A percentile compares a stretch with the other conserved stretches of the same genome.
Conservation (phyloP, 2,797 vertebrate species). For the Pipistrellus kuhlii region DNA sequence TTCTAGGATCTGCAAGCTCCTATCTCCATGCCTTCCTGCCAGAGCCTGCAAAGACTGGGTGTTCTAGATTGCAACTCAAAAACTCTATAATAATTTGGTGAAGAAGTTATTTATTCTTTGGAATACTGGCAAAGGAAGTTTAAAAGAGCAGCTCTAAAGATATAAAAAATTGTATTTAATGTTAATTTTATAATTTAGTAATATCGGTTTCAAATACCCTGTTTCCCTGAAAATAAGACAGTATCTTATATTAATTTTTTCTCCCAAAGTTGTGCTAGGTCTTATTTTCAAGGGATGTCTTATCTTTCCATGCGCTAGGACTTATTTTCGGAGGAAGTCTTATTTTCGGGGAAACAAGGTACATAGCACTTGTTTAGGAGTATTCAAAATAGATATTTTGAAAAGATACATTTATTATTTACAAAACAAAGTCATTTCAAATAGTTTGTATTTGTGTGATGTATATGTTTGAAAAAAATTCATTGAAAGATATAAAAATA, state of each 20-base stretch:
- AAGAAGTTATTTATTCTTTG: conserved; percentile 49
- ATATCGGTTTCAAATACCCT: neutral
- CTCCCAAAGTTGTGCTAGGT: too few species aligned
- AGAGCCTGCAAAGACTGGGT: neutral
- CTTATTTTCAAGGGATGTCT: too few species aligned
- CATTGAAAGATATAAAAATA: neutral
- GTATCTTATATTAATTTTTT: too few species aligned
- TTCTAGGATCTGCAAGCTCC: neutral
- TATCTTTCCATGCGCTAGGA: too few species aligned
- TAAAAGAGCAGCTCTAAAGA: neutral
- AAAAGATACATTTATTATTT: neutral
- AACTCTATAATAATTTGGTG: neutral
- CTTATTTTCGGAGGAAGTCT: too few species aligned
- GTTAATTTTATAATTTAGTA: neutral
- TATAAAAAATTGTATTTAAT: neutral
- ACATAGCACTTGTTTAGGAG: neutral
- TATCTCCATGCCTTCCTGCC: neutral
- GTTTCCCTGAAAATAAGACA: too few species aligned
- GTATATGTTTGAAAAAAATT: neutral
- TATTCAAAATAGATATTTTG: conserved; percentile 23
- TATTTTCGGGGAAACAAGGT: too few species aligned
- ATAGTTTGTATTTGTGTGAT: neutral
- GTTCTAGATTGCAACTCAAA: neutral
- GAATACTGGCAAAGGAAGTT: neutral
- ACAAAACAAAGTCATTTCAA: neutral